phyloP scores from a whole-genome alignment of 2,113 vertebrate genomes.

The Engraulis encrasicolus region DNA sequence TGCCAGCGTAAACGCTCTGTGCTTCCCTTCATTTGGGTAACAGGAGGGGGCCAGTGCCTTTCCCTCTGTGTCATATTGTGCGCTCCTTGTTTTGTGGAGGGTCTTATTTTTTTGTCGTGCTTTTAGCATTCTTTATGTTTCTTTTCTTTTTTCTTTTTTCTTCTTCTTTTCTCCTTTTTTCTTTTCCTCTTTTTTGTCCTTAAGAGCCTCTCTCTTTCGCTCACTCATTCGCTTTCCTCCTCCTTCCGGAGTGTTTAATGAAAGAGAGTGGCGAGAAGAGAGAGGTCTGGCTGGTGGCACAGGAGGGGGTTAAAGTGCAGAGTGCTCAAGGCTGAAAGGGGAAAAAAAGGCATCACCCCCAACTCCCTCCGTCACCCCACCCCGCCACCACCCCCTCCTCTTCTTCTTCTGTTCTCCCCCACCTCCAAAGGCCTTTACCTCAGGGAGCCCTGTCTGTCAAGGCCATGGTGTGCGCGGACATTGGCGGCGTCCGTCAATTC shows the following conservation, averaged over 20 bases:
- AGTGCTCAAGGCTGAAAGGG: conserved; percentile 35
- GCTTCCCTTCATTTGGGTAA: background rate
- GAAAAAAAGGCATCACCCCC: no score
- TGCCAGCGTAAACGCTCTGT: background rate
- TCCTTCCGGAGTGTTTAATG: conserved; percentile 30
- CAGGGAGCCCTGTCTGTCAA: conserved; percentile 19
- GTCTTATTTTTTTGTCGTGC: conserved; percentile 1
- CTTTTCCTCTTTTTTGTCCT: background rate
- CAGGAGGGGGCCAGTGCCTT: background rate
- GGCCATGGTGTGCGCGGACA: conserved; percentile 16
- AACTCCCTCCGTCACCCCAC: no score
- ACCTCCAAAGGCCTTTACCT: conserved; percentile 17
- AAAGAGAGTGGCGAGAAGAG: conserved; percentile 34
- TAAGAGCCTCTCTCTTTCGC: background rate
- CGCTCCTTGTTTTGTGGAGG: background rate
- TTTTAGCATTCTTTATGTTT: background rate
- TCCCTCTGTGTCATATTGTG: background rate
- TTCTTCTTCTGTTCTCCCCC: no score
- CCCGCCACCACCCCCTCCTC: no score
- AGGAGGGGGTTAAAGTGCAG: conserved; percentile 28
- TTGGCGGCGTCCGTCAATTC: background rate
- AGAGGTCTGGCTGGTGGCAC: conserved; percentile 10
- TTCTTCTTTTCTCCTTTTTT: background rate
- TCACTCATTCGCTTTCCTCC: no score
- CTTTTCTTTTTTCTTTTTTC: background rate